Conservation (phyloP, 2,113 vertebrate genomes). For the Toxostoma redivivum region DNA sequence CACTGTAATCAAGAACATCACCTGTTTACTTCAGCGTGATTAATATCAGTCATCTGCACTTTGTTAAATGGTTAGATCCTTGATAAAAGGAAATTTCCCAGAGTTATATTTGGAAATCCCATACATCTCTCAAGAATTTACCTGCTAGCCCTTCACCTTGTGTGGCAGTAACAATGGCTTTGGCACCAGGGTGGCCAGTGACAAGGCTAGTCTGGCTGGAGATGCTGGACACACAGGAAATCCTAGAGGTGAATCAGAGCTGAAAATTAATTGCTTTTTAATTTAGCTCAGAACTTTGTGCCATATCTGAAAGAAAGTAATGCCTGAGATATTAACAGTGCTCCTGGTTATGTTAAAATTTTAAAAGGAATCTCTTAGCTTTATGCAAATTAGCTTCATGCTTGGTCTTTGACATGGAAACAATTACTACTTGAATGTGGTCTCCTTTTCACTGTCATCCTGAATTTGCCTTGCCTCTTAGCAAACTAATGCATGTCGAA, state of each 20-base stretch:
- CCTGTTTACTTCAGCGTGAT: slow-evolving; percentile 4
- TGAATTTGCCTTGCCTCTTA: slow-evolving; percentile 30
- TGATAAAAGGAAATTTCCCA: slow-evolving; percentile 27
- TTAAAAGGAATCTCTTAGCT: not conserved
- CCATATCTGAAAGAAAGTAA: not conserved
- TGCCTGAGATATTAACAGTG: not conserved
- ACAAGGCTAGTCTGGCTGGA: fast-evolving
- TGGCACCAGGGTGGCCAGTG: not conserved
- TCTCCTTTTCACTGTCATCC: slow-evolving; percentile 50
- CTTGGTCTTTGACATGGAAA: not conserved
- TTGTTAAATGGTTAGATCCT: not conserved
- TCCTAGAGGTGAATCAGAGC: not conserved
- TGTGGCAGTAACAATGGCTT: not conserved
- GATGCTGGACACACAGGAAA: not conserved
- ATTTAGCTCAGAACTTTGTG: not conserved
- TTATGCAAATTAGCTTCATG: not conserved
- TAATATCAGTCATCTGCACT: slow-evolving; percentile 38
- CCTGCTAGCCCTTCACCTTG: not conserved
- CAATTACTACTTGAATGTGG: slow-evolving; percentile 11
- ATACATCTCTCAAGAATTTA: not conserved
- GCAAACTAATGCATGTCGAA: slow-evolving; percentile 34
- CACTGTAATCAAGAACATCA: not conserved
- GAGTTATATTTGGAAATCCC: not conserved
- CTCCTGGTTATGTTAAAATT: not conserved
- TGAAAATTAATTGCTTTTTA: not conserved